A percentile compares a stretch with the other conserved stretches of the same genome.
These are phyloP conservation scores for Volucella zonaria DNA, from an alignment of 2,888 invertebrate genomes.

Conservation along the genomic window DNA sequence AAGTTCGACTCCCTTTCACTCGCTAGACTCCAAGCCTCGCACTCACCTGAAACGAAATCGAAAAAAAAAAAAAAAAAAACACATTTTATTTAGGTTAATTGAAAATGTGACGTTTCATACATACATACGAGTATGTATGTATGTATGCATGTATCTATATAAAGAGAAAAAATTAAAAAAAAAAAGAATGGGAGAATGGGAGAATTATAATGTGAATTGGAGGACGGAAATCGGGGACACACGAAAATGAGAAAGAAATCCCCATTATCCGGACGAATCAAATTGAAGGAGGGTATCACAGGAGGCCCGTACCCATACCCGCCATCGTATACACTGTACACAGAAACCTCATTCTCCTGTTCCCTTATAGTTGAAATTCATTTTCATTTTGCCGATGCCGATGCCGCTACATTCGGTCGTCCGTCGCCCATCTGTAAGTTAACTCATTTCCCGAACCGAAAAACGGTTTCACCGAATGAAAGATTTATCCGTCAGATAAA, in stretches of 20 bases:
- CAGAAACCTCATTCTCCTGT: constrained; percentile 3
- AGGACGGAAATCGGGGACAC: too few species aligned
- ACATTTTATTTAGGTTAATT: constrained; percentile 44
- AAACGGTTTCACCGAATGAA: constrained; percentile 29
- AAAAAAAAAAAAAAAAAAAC: constrained; percentile 2
- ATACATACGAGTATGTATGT: not conserved
- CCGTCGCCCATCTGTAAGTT: not conserved
- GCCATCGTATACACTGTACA: too few species aligned
- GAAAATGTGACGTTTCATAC: constrained; percentile 18
- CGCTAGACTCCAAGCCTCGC: constrained; percentile 21
- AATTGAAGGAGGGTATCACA: constrained; percentile 6
- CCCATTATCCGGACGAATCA: constrained; percentile 17
- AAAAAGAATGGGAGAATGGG: not conserved
- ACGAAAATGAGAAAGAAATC: constrained; percentile 11
- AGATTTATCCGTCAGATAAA: constrained; percentile 29
- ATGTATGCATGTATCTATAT: too few species aligned
- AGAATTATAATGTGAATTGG: too few species aligned
- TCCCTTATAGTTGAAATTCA: constrained; percentile 1
- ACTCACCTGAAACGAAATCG: constrained; percentile 44
- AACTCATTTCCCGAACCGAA: not conserved
- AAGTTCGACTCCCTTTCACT: constrained; percentile 16
- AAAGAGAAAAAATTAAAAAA: not conserved
- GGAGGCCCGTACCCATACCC: constrained; percentile 1
- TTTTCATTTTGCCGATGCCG: constrained; percentile 2
- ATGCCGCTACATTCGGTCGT: too few species aligned